Evolutionary conservation across 2,113 vertebrate species (phyloP), one percentile per base, ranked within the genome.

Genomic region (Phaethornis superciliosus): DNA sequence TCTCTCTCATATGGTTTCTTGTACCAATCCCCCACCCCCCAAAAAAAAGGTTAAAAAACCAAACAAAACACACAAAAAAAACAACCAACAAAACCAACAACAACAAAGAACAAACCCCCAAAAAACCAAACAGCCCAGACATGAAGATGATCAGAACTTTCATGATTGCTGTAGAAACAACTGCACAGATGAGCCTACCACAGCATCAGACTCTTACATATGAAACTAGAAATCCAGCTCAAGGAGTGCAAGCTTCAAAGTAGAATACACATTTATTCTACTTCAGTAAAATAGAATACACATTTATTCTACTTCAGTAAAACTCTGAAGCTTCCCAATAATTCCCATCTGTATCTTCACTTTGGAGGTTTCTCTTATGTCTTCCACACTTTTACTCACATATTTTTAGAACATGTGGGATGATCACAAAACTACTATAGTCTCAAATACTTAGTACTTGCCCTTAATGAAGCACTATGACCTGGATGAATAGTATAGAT

Each of bases 101-200:
- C 18, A 46, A 12, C 37, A 46, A 46, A 46, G 18, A 46, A 46
- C 44, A 46, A 46, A 18, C 44, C 10, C 4, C 32, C 28, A 78
- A 59, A 28, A 7, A 84, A 19, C 0, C 5, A 71, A 76, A 22
- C 1, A 11, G 52, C 7, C 1, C 4, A 26, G 3, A 2, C 17
- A 54, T 7, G 15, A 76, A 60, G 44, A 44, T 18, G 21, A 6
- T 63, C 44, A 63, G n/a, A n/a, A 49, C 15, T 59, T 10, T 74
- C 24, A 62, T 8, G n/a, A 2, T 49, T 42, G 7, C 4, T 58
- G 56, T 28, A 54, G 26, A 62, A 90, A 12, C 4, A 82, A 79
- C 22, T 46, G 35, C 52, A 83, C 1, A 2, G 46, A 17, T 27
- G 28, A 92, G 10, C 8, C 30, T 60, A 28, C 8, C 23, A 28